Conservation (phyloP, 1,140 invertebrate species). For the Dreissena rostriformis region DNA sequence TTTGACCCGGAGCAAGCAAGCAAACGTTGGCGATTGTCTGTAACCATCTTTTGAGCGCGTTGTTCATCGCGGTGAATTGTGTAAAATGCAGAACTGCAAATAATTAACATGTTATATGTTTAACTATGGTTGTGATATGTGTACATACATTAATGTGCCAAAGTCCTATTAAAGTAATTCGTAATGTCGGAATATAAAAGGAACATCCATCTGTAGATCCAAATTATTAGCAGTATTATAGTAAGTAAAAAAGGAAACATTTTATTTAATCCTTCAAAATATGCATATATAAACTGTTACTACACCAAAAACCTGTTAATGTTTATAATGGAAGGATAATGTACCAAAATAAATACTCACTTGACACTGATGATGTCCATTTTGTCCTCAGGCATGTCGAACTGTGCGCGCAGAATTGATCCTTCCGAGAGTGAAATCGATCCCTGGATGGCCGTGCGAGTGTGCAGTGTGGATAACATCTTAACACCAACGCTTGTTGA, state of each 20-base stretch:
- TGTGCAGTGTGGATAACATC: conserved; percentile 91
- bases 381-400: conserved; percentile 91
- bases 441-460: conserved; percentile 89
- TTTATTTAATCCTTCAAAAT: too few relatives aligned
- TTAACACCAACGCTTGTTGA: conserved; percentile 90
- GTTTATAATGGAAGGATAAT: too few relatives aligned
- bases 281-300: too few relatives aligned
- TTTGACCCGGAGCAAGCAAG: conserved; percentile 79
- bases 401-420: conserved; percentile 86
- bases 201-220: too few relatives aligned
- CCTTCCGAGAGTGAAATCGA: conserved; percentile 87
- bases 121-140: neutral
- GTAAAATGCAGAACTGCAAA: conserved; percentile 74
- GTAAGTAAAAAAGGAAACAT: too few relatives aligned
- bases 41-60: conserved; percentile 71
- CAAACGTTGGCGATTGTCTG: conserved; percentile 85
- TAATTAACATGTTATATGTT: conserved; percentile 17
- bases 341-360: conserved; percentile 77
- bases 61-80: conserved; percentile 66
- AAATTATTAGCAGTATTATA: too few relatives aligned
- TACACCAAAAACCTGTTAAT: too few relatives aligned
- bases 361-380: conserved; percentile 90
- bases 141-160: too few relatives aligned
- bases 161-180: too few relatives aligned
- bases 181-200: too few relatives aligned